Conservation (phyloP, 2,888 invertebrate species). For the Oxyscelio sp. region DNA sequence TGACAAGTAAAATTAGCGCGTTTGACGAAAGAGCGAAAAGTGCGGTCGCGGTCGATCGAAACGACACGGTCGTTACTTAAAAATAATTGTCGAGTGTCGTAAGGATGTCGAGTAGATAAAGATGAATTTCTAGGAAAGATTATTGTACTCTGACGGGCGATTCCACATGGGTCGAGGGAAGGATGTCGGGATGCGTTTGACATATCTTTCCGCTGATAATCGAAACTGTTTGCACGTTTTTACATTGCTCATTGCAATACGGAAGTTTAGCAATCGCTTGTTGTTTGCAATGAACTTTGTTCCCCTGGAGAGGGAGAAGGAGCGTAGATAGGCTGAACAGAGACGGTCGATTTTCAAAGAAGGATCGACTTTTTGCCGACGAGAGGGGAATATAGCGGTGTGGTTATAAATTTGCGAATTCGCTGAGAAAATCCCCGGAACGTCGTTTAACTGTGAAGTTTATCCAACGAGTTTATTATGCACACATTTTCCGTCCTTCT, state of each 20-base stretch:
- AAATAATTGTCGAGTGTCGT: slow-evolving; percentile 51
- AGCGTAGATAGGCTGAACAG: too few relatives aligned
- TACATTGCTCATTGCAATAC: background rate
- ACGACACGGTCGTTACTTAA: slow-evolving; percentile 28
- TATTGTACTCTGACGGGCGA: too few relatives aligned
- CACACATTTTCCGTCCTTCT: background rate
- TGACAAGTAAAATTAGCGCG: slow-evolving; percentile 53
- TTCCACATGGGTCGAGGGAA: too few relatives aligned
- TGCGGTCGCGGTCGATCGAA: slow-evolving; percentile 26
- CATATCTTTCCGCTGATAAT: background rate
- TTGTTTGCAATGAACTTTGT: slow-evolving; percentile 27
- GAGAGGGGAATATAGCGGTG: too few relatives aligned
- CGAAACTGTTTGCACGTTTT: background rate
- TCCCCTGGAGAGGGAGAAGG: too few relatives aligned
- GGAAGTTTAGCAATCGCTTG: background rate
- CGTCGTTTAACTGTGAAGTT: background rate
- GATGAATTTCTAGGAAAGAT: too few relatives aligned
- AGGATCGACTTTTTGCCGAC: too few relatives aligned
- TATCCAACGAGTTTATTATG: background rate
- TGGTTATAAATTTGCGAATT: background rate
- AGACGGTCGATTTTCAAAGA: too few relatives aligned
- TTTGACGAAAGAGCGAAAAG: slow-evolving; percentile 52
- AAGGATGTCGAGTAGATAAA: too few relatives aligned
- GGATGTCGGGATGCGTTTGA: too few relatives aligned
- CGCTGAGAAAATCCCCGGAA: background rate